phyloP scores from a whole-genome alignment of 2,113 vertebrate genomes.

The Calyptommatus sinebrachiatus region DNA sequence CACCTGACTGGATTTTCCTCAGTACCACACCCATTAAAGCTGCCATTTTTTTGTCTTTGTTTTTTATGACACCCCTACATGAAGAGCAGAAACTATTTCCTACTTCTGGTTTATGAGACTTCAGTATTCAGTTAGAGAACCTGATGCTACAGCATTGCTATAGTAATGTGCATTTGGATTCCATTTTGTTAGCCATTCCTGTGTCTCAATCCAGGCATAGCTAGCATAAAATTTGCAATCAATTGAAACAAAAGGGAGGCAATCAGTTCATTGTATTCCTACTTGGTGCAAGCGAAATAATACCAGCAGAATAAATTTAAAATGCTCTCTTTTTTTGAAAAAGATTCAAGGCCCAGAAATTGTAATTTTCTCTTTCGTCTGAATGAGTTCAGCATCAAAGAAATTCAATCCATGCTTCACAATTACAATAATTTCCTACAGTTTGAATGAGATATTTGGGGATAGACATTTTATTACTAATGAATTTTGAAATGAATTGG shows the following conservation, averaged over 20 bases:
- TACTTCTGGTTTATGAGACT: background rate
- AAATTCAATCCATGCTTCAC: background rate
- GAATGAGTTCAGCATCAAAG: background rate
- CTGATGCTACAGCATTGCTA: background rate
- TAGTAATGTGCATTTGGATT: background rate
- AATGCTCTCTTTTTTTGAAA: background rate
- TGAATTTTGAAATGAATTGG: no score
- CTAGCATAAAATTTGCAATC: background rate
- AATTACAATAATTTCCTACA: background rate
- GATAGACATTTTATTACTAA: background rate
- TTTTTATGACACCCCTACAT: no score
- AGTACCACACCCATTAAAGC: no score
- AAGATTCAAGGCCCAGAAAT: background rate
- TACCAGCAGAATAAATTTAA: background rate
- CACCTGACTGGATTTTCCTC: no score
- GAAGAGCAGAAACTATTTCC: no score
- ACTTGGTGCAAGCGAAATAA: background rate
- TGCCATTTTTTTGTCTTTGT: no score
- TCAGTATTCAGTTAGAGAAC: background rate
- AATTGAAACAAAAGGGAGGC: constrained; percentile 6
- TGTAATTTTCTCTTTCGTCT: background rate
- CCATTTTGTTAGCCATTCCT: background rate
- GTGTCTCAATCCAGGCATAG: background rate
- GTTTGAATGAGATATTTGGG: background rate
- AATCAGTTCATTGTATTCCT: constrained; percentile 1